phyloP scores from a whole-genome alignment of 1,140 invertebrate species.

The Anastrepha ludens region DNA sequence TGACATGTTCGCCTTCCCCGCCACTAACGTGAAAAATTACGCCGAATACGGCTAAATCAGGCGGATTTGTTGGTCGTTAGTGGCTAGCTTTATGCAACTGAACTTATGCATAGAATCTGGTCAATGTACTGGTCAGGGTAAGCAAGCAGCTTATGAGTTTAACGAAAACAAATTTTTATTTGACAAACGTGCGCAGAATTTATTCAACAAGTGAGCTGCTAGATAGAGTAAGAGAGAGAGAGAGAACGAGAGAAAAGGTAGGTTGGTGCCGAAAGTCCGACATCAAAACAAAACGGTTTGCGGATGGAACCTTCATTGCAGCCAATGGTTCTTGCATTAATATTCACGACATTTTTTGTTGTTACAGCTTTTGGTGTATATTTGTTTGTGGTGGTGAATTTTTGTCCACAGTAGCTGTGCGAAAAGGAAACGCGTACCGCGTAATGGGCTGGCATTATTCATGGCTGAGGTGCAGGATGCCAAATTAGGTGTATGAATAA shows the following conservation, averaged over 20 bases:
- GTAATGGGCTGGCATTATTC: background rate
- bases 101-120: background rate
- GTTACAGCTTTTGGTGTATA: background rate
- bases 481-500: no score
- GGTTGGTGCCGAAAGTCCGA: no score
- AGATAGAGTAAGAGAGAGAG: no score
- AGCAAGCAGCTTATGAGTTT: background rate
- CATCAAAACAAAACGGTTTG: background rate
- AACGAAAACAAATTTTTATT: conserved; percentile 45
- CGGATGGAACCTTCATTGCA: background rate
- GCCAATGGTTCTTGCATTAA: background rate
- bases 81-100: background rate
- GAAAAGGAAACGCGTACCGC: background rate
- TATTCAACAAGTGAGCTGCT: background rate
- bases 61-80: background rate
- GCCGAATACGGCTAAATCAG: no score
- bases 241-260: no score
- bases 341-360: background rate
- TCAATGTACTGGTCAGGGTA: background rate
- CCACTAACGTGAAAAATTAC: no score
- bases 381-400: background rate
- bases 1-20: no score
- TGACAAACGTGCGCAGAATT: conserved; percentile 22
- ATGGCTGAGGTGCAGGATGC: background rate
- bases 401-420: background rate